These are phyloP conservation scores for Zosterops japonicus DNA, from an alignment of 2,113 vertebrate genomes.

Conservation along the genomic window DNA sequence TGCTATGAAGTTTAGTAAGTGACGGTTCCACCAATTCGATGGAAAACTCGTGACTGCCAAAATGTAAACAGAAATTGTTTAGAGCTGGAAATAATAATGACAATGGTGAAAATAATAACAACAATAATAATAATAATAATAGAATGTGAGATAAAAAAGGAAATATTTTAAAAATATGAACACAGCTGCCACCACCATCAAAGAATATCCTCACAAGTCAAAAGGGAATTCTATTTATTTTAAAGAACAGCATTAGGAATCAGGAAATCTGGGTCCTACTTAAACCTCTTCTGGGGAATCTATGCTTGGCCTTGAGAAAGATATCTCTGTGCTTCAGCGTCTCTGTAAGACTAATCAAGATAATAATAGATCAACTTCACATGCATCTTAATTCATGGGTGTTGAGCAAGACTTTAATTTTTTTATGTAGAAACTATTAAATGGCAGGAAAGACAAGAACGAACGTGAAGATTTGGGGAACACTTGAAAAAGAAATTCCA, in stretches of 20 bases:
- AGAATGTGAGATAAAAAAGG: slow-evolving; percentile 13
- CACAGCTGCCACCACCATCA: background rate
- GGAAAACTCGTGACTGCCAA: slow-evolving; percentile 21
- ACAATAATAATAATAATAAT: background rate
- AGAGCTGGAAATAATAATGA: background rate
- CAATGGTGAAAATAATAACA: background rate
- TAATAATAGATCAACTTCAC: background rate
- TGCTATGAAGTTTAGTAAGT: slow-evolving; percentile 34
- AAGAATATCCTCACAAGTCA: slow-evolving; percentile 34
- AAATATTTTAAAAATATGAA: slow-evolving; percentile 14
- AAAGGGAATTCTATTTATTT: slow-evolving; percentile 27
- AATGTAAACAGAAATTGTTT: slow-evolving; percentile 9
- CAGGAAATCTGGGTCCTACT: background rate
- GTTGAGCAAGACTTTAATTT: background rate
- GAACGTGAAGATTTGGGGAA: background rate
- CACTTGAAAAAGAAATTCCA: background rate
- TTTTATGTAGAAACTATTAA: background rate
- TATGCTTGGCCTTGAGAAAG: background rate
- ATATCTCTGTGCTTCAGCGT: slow-evolving; percentile 1
- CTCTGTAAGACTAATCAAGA: background rate
- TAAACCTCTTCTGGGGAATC: background rate
- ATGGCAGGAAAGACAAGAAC: background rate
- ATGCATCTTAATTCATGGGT: background rate
- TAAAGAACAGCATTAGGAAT: background rate
- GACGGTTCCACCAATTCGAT: slow-evolving; percentile 50